A percentile compares a stretch with the other conserved stretches of the same genome.
phyloP scores from a whole-genome alignment of 2,113 vertebrate genomes.

The Forbesichthys papilliferus region DNA sequence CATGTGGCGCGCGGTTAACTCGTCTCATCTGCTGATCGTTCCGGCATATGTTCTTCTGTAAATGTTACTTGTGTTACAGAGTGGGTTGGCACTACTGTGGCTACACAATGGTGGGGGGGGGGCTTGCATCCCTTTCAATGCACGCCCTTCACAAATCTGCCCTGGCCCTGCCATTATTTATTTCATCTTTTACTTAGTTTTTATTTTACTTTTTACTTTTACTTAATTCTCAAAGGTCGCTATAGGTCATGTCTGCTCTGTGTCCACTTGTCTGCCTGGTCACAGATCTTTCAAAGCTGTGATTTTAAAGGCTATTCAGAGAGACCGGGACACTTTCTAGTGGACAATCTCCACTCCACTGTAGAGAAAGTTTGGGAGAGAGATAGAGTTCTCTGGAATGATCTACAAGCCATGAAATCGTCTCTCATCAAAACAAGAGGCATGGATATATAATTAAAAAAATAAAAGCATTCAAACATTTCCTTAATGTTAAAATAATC shows the following conservation, averaged over 20 bases:
- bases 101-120: too few relatives aligned
- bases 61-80: neutral
- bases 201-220: too few relatives aligned
- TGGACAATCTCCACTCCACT: neutral
- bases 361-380: conserved; percentile 37
- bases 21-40: neutral
- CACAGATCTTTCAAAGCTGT: too few relatives aligned
- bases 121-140: too few relatives aligned
- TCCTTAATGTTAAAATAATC: conserved; percentile 29
- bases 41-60: neutral
- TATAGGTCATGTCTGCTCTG: neutral
- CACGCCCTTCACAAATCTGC: too few relatives aligned
- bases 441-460: conserved; percentile 50
- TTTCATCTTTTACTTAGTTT: too few relatives aligned
- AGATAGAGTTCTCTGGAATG: conserved; percentile 64
- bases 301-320: neutral
- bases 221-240: too few relatives aligned
- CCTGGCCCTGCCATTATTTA: too few relatives aligned
- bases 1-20: neutral
- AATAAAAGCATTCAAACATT: conserved; percentile 40
- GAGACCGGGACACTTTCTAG: too few relatives aligned
- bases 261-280: too few relatives aligned
- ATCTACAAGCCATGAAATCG: conserved; percentile 56
- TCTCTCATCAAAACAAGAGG: conserved; percentile 48
- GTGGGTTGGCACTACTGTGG: too few relatives aligned